Evolutionary conservation across 2,113 vertebrate genomes (phyloP).

Genomic region (Rhinopomastus cyanomelas): DNA sequence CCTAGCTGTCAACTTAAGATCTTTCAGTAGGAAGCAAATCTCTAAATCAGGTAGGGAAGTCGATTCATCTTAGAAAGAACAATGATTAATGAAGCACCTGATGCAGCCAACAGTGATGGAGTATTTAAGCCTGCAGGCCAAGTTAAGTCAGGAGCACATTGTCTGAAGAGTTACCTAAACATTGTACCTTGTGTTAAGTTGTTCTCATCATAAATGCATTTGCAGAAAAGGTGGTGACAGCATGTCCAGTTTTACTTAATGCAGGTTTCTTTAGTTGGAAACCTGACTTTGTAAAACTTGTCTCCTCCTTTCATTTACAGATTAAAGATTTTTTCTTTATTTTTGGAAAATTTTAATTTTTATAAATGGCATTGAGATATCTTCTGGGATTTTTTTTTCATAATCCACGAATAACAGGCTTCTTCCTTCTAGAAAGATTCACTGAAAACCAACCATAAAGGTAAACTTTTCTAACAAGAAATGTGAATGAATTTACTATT

Average conservation of each 20-base stretch:
- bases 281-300: not conserved
- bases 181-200: not conserved
- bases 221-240: not conserved
- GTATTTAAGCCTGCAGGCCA: not conserved
- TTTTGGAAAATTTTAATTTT: not conserved
- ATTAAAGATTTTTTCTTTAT: not conserved
- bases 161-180: not conserved
- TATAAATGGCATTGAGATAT: not conserved
- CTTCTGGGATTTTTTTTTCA: not conserved
- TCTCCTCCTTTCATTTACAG: not conserved
- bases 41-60: constrained; percentile 18
- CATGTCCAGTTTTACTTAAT: not conserved
- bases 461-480: not conserved
- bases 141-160: not conserved
- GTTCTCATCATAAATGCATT: not conserved
- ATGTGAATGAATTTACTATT: not conserved
- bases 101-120: not conserved
- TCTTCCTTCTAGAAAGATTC: not conserved
- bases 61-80: constrained; percentile 39
- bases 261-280: not conserved
- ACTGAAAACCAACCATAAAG: not conserved
- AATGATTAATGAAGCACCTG: too few species aligned
- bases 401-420: not conserved
- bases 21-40: constrained; percentile 33
- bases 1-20: not conserved